Conservation (phyloP, 2,113 vertebrate genomes). For the Nerophis ophidion region DNA sequence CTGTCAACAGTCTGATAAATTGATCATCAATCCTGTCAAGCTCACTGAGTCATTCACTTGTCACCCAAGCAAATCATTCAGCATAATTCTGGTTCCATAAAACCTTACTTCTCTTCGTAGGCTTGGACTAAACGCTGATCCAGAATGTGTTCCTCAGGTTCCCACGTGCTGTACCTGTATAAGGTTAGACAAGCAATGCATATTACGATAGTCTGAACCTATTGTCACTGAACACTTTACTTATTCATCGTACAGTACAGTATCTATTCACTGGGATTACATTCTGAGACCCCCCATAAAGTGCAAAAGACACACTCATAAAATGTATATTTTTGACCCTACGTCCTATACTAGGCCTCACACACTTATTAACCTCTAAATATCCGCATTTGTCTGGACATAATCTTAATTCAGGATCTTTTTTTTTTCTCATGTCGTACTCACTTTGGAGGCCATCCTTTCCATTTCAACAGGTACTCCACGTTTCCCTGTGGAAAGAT, state of each 20-base stretch:
- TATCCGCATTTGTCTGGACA: too few relatives aligned
- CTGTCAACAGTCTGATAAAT: not conserved
- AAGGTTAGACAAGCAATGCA: not conserved
- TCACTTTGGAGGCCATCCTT: conserved; percentile 99
- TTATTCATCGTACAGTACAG: too few relatives aligned
- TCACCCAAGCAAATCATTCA: not conserved
- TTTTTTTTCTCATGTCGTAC: conserved; percentile 38
- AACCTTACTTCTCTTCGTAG: conserved; percentile 88
- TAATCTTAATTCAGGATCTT: too few relatives aligned
- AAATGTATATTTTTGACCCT: too few relatives aligned
- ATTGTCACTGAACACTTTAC: not conserved
- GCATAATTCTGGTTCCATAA: not conserved
- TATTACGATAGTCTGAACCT: not conserved
- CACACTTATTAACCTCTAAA: too few relatives aligned
- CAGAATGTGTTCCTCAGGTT: conserved; percentile 96
- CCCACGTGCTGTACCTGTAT: conserved; percentile 95
- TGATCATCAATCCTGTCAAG: not conserved
- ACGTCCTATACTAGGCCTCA: too few relatives aligned
- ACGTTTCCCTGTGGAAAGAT: conserved; percentile 84
- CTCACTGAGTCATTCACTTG: not conserved
- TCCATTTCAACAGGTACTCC: conserved; percentile 98
- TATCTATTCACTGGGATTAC: too few relatives aligned
- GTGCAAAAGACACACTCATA: too few relatives aligned
- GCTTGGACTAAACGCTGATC: conserved; percentile 91
- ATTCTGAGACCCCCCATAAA: too few relatives aligned